Conservation (phyloP, 2,888 invertebrate species). For the Coelogynopora nodosa region DNA sequence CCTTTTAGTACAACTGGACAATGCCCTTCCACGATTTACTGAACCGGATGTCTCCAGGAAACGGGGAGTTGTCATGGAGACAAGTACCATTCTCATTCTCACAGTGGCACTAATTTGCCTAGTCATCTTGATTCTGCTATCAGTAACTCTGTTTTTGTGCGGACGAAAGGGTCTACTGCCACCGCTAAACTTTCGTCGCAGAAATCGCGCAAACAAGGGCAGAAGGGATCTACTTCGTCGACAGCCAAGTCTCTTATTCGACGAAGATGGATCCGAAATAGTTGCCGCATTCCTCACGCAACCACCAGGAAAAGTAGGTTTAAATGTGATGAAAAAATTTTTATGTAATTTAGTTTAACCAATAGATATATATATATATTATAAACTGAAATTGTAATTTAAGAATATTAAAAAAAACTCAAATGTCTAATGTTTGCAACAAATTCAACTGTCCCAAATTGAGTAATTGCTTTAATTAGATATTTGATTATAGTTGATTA, state of each 20-base stretch:
- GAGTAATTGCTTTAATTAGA: too few species aligned
- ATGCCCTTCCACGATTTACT: background rate
- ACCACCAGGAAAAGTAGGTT: background rate
- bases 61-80: background rate
- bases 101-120: constrained; percentile 5
- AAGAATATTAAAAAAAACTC: too few species aligned
- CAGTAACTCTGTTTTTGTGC: background rate
- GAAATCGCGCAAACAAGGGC: background rate
- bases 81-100: background rate
- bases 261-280: background rate
- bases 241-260: background rate
- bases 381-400: background rate
- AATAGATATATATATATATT: background rate
- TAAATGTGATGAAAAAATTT: too few species aligned
- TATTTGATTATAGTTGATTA: too few species aligned
- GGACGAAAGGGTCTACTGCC: constrained; percentile 10
- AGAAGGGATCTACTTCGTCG: background rate
- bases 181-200: background rate
- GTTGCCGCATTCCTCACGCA: constrained; percentile 8
- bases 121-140: constrained; percentile 2
- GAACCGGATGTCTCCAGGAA: background rate
- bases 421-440: too few species aligned
- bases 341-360: background rate
- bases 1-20: constrained; percentile 18
- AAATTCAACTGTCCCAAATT: too few species aligned